phyloP scores from a whole-genome alignment of 2,797 vertebrate species.

The Acanthornis magna region DNA sequence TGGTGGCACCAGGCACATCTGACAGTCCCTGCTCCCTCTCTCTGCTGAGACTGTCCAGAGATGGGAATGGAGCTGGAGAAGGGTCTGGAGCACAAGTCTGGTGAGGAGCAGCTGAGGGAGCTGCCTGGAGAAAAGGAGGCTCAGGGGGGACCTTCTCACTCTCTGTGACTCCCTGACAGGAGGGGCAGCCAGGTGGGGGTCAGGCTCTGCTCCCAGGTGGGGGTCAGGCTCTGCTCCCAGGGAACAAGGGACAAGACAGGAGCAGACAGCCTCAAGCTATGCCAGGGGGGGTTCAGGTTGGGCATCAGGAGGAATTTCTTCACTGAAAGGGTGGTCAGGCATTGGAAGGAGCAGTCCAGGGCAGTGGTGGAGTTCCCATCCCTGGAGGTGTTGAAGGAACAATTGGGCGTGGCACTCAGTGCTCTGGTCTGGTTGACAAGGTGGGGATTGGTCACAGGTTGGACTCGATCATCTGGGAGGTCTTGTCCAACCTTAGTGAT shows the following conservation, averaged over 20 bases:
- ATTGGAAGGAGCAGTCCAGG: not conserved
- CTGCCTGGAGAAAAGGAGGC: not conserved
- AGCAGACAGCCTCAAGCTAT: not conserved
- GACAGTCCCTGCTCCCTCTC: accelerated
- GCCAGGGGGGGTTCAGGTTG: accelerated
- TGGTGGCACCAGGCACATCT: accelerated
- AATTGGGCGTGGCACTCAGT: not conserved
- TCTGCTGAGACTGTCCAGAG: not conserved
- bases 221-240: not conserved
- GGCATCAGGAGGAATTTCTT: not conserved
- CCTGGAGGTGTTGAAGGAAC: not conserved
- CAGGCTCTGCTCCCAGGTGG: not conserved
- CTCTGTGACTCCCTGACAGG: not conserved
- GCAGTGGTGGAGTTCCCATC: not conserved
- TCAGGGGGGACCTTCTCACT: accelerated
- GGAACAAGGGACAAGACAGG: not conserved
- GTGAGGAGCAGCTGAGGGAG: not conserved
- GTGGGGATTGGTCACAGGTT: not conserved
- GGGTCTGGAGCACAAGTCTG: not conserved
- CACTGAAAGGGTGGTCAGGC: not conserved
- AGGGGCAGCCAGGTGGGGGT: not conserved
- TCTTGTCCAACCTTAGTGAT: not conserved
- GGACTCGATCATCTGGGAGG: not conserved
- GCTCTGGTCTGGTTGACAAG: not conserved
- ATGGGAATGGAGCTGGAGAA: not conserved